Evolutionary conservation across 2,113 vertebrate species (phyloP), one percentile per base, ranked within the genome.

Genomic region (Pachyramphus minor): DNA sequence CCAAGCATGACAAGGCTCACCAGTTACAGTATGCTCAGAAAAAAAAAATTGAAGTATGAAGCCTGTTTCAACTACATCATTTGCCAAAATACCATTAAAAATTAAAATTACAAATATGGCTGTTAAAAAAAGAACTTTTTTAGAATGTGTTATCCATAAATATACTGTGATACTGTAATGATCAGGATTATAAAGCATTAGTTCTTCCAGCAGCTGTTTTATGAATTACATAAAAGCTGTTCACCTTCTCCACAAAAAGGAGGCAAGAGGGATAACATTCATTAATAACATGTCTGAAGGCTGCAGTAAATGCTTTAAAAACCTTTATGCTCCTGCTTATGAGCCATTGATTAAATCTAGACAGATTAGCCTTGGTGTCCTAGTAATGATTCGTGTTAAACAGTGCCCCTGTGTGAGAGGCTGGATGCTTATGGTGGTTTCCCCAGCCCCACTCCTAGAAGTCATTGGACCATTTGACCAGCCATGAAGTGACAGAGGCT

Each of bases 181-280:
- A 82, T 87, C 35, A 72, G 69, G 93, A 92, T 95, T 95, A 95
- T 47, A 62, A 75, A 92, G 64, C 2, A 2, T 81, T 93, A 88
- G 56, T 67, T 92, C 52, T 91, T 87, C 53, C 73, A 91, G 62
- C 87, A 91, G 86, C 93, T 95, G 73, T 72, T 95, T 50, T 75
- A 87, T 72, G 37, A 56, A 37, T 92, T 96, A 95, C 53, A 79
- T 95, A 93, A 91, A 87, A 95, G 64, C 87, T 47, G 33, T 92
- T 97, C 83, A 93, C 86, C 66, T 90, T 96, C 64, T 39, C 45
- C 45, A 63, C 37, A 59, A 66, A 89, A 77, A 59, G 35, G 59
- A 92, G 39, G 11, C 20, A 85, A 80, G 27, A 84, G 33, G 60
- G 35, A 89, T 91, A 82, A 78, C 41, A 41, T 81, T 64, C 24